Conservation (phyloP, 2,113 vertebrate species). For the Pteronura brasiliensis region DNA sequence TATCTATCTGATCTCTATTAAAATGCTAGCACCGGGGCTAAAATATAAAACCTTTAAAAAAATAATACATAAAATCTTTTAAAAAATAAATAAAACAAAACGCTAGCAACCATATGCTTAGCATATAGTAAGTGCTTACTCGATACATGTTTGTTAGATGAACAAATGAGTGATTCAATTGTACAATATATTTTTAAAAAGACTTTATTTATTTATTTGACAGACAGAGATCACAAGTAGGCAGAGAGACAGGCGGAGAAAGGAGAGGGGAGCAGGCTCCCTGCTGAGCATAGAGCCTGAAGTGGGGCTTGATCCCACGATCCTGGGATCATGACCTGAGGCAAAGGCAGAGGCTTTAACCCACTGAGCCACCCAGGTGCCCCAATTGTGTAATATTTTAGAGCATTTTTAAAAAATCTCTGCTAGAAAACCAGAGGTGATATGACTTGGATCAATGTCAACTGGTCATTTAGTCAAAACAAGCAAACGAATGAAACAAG, state of each 20-base stretch:
- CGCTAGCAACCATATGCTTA: not conserved
- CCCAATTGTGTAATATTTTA: not conserved
- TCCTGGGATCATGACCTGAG: too few species aligned
- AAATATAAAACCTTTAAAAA: too few species aligned
- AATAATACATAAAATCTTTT: too few species aligned
- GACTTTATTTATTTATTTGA: too few species aligned
- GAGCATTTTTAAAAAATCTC: not conserved
- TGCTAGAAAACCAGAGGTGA: not conserved
- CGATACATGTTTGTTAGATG: not conserved
- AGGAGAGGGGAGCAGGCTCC: too few species aligned
- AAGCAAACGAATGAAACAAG: not conserved
- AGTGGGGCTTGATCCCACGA: too few species aligned
- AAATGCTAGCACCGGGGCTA: not conserved
- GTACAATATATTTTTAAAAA: not conserved
- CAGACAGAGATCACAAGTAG: too few species aligned
- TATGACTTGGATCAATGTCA: not conserved
- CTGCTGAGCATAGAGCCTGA: too few species aligned
- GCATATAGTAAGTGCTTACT: not conserved
- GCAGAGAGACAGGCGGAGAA: too few species aligned
- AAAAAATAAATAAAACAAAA: not conserved
- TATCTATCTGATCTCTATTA: not conserved
- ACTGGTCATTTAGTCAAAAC: not conserved
- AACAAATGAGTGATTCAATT: not conserved
- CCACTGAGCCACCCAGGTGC: too few species aligned
- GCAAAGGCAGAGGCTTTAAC: too few species aligned